These are phyloP conservation scores for Pterocles gutturalis DNA, from an alignment of 2,113 vertebrate species.

Conservation along the genomic window DNA sequence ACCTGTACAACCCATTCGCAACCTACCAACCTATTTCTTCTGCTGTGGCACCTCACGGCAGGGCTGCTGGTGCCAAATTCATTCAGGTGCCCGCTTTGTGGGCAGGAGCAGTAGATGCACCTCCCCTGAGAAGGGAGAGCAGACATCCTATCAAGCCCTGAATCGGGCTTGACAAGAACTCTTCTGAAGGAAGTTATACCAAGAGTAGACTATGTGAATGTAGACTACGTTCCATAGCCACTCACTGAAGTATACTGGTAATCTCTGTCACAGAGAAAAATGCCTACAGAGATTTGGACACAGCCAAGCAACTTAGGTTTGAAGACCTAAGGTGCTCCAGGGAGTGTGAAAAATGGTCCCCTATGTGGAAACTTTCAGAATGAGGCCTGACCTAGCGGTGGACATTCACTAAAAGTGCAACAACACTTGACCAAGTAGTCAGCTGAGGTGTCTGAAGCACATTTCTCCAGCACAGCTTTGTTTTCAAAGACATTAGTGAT, in stretches of 20 bases:
- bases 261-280: background rate
- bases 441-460: background rate
- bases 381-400: background rate
- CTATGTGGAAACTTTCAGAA: background rate
- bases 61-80: background rate
- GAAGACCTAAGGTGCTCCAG: background rate
- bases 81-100: background rate
- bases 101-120: background rate
- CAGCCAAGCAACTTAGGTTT: background rate
- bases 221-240: background rate
- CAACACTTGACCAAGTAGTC: fast-evolving
- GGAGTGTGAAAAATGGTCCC: background rate
- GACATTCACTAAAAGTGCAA: background rate
- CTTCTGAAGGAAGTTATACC: background rate
- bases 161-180: background rate
- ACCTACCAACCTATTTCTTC: background rate
- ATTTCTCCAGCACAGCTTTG: background rate
- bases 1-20: background rate
- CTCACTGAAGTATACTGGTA: background rate
- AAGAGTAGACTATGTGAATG: background rate
- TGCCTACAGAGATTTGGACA: background rate
- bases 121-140: background rate
- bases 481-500: background rate
- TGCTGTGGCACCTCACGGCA: background rate
- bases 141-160: background rate